Conservation (phyloP, 2,888 invertebrate genomes). For the Coleophora deauratella region DNA sequence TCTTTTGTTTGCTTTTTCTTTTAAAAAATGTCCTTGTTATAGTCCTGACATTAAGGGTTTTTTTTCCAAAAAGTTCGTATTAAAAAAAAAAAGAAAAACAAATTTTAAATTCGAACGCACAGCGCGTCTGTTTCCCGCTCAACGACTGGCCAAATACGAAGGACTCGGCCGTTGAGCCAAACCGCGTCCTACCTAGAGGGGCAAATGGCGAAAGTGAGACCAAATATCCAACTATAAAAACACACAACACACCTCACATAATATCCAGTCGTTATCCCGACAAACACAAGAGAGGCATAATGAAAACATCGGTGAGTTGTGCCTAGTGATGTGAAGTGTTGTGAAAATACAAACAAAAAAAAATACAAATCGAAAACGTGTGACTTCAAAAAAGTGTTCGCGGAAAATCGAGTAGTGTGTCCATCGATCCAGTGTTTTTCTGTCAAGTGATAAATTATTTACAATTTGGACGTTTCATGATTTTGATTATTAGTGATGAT, state of each 20-base stretch:
- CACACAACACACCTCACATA: conserved; percentile 46
- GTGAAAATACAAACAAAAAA: no score
- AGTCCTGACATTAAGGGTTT: no score
- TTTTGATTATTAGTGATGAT: no score
- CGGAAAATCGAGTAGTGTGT: conserved; percentile 25
- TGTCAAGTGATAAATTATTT: no score
- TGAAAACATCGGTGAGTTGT: conserved; percentile 71
- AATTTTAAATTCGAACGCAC: conserved; percentile 30
- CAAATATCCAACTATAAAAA: conserved; percentile 72
- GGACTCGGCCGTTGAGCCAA: conserved; percentile 40
- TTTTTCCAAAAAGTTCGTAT: background rate
- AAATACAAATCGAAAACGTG: conserved; percentile 45
- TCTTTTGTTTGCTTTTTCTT: no score
- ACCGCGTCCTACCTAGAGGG: conserved; percentile 51
- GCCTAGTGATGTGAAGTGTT: conserved; percentile 38
- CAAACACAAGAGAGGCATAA: conserved; percentile 66
- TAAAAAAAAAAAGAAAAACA: conserved; percentile 11
- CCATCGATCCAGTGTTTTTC: conserved; percentile 11
- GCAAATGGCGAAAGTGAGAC: conserved; percentile 67
- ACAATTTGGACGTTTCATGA: no score
- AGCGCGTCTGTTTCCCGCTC: conserved; percentile 49
- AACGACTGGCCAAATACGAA: conserved; percentile 51
- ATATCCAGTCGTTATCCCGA: conserved; percentile 70
- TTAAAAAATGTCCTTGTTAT: no score
- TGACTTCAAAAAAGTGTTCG: conserved; percentile 62